Evolutionary conservation across 2,113 vertebrate species (phyloP), one percentile per base, ranked within the genome.

Genomic region (Dasyurus viverrinus): DNA sequence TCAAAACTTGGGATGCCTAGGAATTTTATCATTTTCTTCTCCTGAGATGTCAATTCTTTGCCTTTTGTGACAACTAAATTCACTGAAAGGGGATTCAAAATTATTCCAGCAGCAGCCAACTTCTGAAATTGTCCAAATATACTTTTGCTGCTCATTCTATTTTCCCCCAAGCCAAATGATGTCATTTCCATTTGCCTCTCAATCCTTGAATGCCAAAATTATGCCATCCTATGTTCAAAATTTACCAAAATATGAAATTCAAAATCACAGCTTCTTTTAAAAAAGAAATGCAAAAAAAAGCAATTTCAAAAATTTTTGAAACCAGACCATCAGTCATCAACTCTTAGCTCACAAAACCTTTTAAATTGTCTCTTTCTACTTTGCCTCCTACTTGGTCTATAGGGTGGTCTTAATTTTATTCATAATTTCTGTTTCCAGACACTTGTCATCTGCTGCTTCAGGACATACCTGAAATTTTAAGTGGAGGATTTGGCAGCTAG

Each of bases 161-260:
- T 98, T 11, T 94, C 96, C 98, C 98, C 97, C 94, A 97, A 98
- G 92, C 97, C 97, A 97, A 95, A 95, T 97, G 97, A 96, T 96
- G 98, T 98, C 97, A 96, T 97, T 98, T 98, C 90, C 97, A 91
- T 94, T 97, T 96, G 95, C 96, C 95, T 97, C 97, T 95, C 95
- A 92, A 2, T 95, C 95, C 90, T 94, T 91, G 96, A 95, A 92
- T 95, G 98, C 96, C 97, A 97, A 96, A 95, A 98, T 97, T 97
- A 96, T 98, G 96, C 96, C 98, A 98, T 98, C 95, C 95, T 98
- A 97, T 95, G 95, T 96, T 97, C 95, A 91, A 98, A 97, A 98
- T 97, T 97, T 97, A 97, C 96, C 97, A 98, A 98, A 98, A 97
- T 97, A 98, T 97, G 98, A 98, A 98, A 98, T 96, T 94, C 96